Percentiles rank a stretch among this genome's conserved stretches.
Conservation (phyloP, 2,113 vertebrate genomes). For the Cynocephalus volans region DNA sequence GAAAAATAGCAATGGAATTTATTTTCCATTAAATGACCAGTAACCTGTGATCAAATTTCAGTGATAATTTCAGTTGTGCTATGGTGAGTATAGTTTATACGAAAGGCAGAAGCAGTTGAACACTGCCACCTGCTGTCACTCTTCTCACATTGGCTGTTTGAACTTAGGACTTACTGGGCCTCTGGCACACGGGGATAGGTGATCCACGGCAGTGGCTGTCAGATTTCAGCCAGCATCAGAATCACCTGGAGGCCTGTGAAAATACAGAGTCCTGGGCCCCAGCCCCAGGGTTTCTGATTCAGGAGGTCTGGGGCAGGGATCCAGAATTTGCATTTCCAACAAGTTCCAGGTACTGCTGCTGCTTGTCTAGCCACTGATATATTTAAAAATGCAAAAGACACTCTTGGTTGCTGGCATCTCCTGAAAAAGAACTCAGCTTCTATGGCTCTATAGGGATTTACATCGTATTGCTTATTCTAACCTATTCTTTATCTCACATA, state of each 20-base stretch:
- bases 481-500: too few species aligned
- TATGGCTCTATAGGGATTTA: not conserved
- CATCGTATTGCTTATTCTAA: not conserved
- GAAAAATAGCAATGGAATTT: not conserved
- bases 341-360: not conserved
- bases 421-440: not conserved
- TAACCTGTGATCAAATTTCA: not conserved
- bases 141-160: not conserved
- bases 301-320: not conserved
- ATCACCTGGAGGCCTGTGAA: not conserved
- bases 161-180: not conserved
- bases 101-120: constrained; percentile 16
- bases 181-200: accelerated
- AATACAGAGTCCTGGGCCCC: accelerated
- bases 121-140: constrained; percentile 85
- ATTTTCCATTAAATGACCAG: constrained; percentile 16
- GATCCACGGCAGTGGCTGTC: not conserved
- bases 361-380: not conserved
- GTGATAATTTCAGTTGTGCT: not conserved
- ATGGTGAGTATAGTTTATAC: accelerated
- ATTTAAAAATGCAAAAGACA: not conserved
- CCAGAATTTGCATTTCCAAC: not conserved
- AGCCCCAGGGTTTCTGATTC: accelerated
- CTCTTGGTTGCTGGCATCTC: not conserved
- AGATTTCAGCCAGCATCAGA: not conserved